Evolutionary conservation across 2,888 invertebrate genomes (phyloP).

Genomic region (Cerastis leucographa): DNA sequence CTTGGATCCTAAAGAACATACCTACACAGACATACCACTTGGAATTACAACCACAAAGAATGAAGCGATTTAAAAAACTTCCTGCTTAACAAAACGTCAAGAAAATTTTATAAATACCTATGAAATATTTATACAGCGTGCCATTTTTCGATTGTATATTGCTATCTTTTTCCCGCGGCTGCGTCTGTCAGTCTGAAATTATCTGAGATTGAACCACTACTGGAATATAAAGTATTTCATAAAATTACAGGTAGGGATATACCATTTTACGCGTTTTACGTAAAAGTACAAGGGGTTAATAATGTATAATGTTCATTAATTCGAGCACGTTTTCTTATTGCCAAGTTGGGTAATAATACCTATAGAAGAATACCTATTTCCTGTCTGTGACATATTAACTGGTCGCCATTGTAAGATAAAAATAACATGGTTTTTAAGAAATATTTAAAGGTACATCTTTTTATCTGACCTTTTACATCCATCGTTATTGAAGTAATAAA

Average conservation of each 20-base stretch:
- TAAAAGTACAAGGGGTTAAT: not conserved
- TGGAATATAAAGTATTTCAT: not conserved
- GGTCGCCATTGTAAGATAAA: not conserved
- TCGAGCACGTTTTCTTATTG: not conserved
- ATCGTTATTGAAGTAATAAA: conserved; percentile 35
- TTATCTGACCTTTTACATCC: conserved; percentile 31
- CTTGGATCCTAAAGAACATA: not conserved
- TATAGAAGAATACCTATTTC: not conserved
- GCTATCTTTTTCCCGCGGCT: not conserved
- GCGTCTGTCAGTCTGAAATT: not conserved
- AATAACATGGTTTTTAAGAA: not conserved
- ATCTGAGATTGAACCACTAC: not conserved
- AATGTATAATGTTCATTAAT: not conserved
- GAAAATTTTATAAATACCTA: not conserved
- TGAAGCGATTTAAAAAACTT: conserved; percentile 26
- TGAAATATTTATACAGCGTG: not conserved
- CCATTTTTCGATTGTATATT: not conserved
- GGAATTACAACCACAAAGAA: not conserved
- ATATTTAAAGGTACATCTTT: not conserved
- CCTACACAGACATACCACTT: conserved; percentile 7
- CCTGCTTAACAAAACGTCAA: conserved; percentile 17
- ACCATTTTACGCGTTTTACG: not conserved
- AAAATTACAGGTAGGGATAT: not conserved
- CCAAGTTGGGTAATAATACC: not conserved
- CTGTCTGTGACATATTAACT: conserved; percentile 3